Percentiles rank a stretch among this genome's conserved stretches.
phyloP scores from a whole-genome alignment of 2,113 vertebrate species.

The Salvator merianae region DNA sequence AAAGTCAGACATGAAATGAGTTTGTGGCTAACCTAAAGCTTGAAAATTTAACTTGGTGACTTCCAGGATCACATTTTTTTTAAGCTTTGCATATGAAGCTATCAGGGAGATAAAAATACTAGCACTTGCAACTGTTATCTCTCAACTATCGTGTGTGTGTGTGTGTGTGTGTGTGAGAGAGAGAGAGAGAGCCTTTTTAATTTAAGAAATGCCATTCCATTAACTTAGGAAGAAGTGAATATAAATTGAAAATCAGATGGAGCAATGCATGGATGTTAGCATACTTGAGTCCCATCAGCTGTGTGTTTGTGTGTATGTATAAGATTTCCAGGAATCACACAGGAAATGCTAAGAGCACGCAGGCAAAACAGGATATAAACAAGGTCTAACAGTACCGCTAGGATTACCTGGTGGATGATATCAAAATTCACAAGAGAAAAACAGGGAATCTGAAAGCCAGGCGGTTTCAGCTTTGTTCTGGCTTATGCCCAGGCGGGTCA shows the following conservation, averaged over 20 bases:
- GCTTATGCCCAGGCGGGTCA: slow-evolving; percentile 2
- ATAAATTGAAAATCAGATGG: background rate
- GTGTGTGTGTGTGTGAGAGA: too few relatives aligned
- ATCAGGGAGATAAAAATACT: background rate
- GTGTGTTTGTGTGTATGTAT: background rate
- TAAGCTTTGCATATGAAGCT: background rate
- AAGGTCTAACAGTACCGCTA: background rate
- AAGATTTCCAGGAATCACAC: background rate
- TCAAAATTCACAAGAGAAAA: background rate
- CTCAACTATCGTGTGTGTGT: background rate
- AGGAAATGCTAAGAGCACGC: too few relatives aligned
- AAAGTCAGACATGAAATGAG: background rate
- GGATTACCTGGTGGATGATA: background rate
- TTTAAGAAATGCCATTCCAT: background rate
- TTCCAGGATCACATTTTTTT: background rate
- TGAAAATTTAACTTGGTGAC: background rate
- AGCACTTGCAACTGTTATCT: background rate
- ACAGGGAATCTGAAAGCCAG: background rate
- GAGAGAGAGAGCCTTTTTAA: too few relatives aligned
- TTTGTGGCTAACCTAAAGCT: background rate
- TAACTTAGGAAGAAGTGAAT: background rate
- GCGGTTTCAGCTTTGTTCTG: background rate
- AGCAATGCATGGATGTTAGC: background rate
- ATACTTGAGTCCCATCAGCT: background rate
- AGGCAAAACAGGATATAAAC: background rate